Evolutionary conservation across 2,888 invertebrate genomes (phyloP).

Genomic region (Tachina lurida): DNA sequence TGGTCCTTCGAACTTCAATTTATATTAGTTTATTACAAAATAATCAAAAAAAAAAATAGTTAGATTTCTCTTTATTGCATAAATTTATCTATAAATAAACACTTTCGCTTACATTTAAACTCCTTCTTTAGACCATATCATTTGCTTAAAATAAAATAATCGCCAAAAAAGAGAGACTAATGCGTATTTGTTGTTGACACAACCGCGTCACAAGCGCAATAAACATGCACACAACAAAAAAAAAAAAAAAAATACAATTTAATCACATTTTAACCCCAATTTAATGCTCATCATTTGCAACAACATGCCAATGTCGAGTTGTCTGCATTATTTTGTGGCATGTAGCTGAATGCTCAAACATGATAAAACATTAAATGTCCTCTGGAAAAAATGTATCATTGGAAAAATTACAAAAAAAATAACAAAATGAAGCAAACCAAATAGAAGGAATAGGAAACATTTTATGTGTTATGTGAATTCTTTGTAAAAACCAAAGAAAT

Average conservation of each 20-base stretch:
- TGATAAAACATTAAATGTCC: constrained; percentile 62
- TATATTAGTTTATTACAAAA: too few species aligned
- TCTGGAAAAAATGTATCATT: constrained; percentile 47
- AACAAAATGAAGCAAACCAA: constrained; percentile 66
- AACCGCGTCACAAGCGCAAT: constrained; percentile 74
- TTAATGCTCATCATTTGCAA: constrained; percentile 76
- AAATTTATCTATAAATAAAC: too few species aligned
- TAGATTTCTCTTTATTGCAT: too few species aligned
- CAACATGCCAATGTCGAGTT: constrained; percentile 66
- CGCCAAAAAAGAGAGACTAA: constrained; percentile 39
- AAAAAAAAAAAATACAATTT: constrained; percentile 75
- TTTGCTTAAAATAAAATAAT: background rate
- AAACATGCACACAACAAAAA: constrained; percentile 8
- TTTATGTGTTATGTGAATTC: constrained; percentile 34
- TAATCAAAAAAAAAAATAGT: too few species aligned
- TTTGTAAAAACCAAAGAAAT: constrained; percentile 5
- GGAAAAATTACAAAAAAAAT: constrained; percentile 30
- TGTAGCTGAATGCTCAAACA: constrained; percentile 59
- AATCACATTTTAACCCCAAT: constrained; percentile 82
- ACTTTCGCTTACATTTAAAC: background rate
- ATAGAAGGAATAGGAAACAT: constrained; percentile 44
- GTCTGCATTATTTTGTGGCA: constrained; percentile 67
- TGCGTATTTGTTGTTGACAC: constrained; percentile 77
- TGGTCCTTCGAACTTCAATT: background rate
- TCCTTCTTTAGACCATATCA: background rate